Evolutionary conservation across 2,113 vertebrate genomes (phyloP).

Genomic region (Chiloscyllium plagiosum): DNA sequence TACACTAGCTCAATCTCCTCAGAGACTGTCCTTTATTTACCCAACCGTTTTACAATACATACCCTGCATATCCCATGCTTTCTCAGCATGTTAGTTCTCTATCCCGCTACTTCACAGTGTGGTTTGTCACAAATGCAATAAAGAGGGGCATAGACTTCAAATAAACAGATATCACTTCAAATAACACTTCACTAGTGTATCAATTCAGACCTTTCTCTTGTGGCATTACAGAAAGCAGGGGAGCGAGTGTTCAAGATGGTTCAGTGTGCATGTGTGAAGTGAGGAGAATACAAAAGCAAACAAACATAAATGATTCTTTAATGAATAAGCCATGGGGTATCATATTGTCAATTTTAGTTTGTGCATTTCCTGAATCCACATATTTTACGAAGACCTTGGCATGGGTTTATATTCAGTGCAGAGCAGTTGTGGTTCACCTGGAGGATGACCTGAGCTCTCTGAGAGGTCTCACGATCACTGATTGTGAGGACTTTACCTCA

Average conservation of each 20-base stretch:
- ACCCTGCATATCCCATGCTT: background rate
- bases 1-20: background rate
- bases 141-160: background rate
- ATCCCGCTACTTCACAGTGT: background rate
- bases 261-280: background rate
- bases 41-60: background rate
- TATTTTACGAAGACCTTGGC: background rate
- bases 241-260: background rate
- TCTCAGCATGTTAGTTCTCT: background rate
- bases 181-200: background rate
- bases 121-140: background rate
- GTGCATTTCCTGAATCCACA: background rate
- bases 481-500: background rate
- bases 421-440: no score
- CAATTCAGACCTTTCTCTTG: background rate
- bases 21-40: background rate
- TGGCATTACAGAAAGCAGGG: background rate
- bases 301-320: background rate
- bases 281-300: background rate
- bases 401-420: no score
- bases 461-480: background rate
- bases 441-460: background rate
- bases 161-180: background rate
- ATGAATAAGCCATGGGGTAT: background rate
- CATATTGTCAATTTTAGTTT: background rate